Evolutionary conservation across 2,797 vertebrate genomes (phyloP).

Genomic region (Austrolebias charrua): DNA sequence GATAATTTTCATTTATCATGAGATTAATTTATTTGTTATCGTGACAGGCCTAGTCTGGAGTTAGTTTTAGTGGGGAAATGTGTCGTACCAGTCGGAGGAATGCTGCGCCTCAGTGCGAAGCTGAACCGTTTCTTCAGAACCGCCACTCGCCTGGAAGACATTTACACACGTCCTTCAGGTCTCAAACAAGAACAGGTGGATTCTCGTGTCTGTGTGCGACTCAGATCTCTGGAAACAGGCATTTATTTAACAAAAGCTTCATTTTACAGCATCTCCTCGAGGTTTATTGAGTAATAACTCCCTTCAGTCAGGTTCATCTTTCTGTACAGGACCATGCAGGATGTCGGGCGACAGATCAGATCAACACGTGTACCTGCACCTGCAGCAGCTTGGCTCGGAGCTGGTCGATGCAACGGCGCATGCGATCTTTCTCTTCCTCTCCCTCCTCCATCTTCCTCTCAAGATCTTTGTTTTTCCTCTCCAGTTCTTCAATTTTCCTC

Average conservation of each 20-base stretch:
- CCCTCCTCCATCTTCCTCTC: conserved; percentile 71
- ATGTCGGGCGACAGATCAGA: not conserved
- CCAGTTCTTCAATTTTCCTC: conserved; percentile 76
- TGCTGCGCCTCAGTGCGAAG: conserved; percentile 72
- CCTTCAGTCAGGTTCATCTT: no score
- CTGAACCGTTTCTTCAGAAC: conserved; percentile 67
- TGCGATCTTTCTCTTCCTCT: conserved; percentile 68
- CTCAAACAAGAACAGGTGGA: not conserved
- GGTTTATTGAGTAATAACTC: no score
- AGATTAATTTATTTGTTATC: no score
- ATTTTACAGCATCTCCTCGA: no score
- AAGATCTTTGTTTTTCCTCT: conserved; percentile 75
- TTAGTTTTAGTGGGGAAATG: not conserved
- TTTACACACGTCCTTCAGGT: conserved; percentile 3
- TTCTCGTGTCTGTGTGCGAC: not conserved
- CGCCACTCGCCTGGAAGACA: conserved; percentile 56
- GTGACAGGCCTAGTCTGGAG: no score
- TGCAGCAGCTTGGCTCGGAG: conserved; percentile 67
- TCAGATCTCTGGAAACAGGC: not conserved
- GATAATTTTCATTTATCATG: no score
- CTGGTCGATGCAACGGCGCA: conserved; percentile 71
- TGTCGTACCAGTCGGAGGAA: conserved; percentile 76
- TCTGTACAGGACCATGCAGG: not conserved
- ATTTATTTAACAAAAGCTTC: no score
- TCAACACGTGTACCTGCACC: conserved; percentile 60